Percentiles rank a stretch among this genome's conserved stretches.
Conservation (phyloP, 64 coral and sea anemone species). For the Porites australiensis region DNA sequence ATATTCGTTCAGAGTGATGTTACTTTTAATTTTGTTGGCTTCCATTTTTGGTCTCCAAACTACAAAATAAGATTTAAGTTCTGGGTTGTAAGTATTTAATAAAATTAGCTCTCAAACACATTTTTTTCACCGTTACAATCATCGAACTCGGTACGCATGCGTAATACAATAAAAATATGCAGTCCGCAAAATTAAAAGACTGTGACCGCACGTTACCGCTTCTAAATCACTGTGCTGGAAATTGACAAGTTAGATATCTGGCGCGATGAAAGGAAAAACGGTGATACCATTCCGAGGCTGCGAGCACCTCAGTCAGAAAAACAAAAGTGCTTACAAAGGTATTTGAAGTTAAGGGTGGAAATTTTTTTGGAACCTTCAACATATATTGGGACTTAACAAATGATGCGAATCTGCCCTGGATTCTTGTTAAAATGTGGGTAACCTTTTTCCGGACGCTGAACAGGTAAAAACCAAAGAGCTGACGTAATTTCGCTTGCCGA, state of each 20-base stretch:
- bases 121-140: neutral
- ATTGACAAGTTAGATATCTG: slow-evolving; percentile 19
- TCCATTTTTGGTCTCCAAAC: neutral
- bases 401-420: neutral
- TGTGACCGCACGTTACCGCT: neutral
- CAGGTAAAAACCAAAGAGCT: too few species aligned
- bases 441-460: neutral
- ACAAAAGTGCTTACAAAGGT: neutral
- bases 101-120: too few species aligned
- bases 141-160: neutral
- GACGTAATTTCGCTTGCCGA: too few species aligned
- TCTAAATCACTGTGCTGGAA: neutral
- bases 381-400: neutral
- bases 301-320: neutral
- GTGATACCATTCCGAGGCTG: too few species aligned
- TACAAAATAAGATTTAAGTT: neutral
- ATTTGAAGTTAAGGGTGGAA: too few species aligned
- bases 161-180: slow-evolving; percentile 28
- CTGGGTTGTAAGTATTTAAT: neutral
- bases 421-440: neutral
- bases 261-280: neutral
- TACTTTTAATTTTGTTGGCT: too few species aligned
- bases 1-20: too few species aligned
- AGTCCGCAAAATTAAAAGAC: neutral
- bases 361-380: neutral